phyloP scores from a whole-genome alignment of 2,888 invertebrate species.

The Baccha elongata region DNA sequence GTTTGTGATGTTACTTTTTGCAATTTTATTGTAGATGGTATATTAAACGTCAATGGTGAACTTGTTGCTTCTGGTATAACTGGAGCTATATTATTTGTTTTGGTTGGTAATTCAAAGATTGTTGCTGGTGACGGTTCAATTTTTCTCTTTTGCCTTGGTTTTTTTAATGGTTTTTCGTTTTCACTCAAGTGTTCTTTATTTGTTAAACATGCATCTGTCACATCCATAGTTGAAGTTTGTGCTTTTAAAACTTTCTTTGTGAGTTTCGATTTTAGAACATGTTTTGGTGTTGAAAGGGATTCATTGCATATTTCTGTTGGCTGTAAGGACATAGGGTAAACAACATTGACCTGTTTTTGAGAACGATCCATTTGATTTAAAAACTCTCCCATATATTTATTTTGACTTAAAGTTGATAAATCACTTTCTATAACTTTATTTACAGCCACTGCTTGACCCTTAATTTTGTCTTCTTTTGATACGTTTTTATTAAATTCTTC shows the following conservation, averaged over 20 bases:
- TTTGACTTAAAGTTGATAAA: neutral
- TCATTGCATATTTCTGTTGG: neutral
- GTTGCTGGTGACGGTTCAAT: too few relatives aligned
- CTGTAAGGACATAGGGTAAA: neutral
- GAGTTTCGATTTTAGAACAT: too few relatives aligned
- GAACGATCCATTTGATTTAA: neutral
- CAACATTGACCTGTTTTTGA: neutral
- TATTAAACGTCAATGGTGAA: too few relatives aligned
- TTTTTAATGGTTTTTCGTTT: neutral
- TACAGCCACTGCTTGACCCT: neutral
- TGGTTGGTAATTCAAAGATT: neutral
- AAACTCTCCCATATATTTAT: neutral
- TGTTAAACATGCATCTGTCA: neutral
- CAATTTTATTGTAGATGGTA: too few relatives aligned
- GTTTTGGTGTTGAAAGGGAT: too few relatives aligned
- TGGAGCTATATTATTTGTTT: too few relatives aligned
- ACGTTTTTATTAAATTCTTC: neutral
- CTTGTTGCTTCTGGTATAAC: too few relatives aligned
- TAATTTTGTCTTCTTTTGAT: conserved; percentile 3
- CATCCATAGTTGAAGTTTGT: too few relatives aligned
- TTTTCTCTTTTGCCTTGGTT: neutral
- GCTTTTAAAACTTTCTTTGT: too few relatives aligned
- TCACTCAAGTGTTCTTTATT: neutral
- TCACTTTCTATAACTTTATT: neutral
- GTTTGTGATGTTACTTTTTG: too few relatives aligned